Percentiles rank a stretch among this genome's conserved stretches.
Conservation (phyloP, 1,140 invertebrate species). For the Mactra quadrangularis region DNA sequence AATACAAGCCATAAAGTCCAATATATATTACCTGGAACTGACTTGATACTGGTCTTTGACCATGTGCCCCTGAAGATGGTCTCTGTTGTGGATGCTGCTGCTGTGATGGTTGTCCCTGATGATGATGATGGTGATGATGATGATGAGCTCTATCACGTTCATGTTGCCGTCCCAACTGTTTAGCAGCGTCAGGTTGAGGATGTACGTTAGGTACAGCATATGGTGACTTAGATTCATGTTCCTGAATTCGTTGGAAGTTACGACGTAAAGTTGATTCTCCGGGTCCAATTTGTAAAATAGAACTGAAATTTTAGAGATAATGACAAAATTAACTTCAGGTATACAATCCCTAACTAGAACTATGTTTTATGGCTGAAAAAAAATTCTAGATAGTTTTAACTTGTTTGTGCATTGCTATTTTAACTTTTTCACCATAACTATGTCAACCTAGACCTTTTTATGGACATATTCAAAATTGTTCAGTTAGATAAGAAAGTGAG, state of each 20-base stretch:
- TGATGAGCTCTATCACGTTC: conserved; percentile 35
- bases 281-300: conserved; percentile 82
- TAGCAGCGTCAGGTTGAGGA: conserved; percentile 60
- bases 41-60: conserved; percentile 69
- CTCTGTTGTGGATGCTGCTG: conserved; percentile 63
- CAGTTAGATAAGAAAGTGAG: no score
- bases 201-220: conserved; percentile 60
- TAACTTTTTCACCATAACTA: no score
- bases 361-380: no score
- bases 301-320: no score
- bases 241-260: conserved; percentile 97
- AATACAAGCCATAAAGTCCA: no score
- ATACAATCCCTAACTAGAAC: no score
- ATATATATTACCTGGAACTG: conserved; percentile 67
- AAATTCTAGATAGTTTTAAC: no score
- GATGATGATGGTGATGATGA: conserved; percentile 62
- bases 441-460: no score
- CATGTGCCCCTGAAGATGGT: conserved; percentile 70
- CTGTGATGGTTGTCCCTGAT: conserved; percentile 60
- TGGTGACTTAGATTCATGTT: conserved; percentile 78
- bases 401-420: no score
- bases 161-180: conserved; percentile 60
- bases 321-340: background rate
- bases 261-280: conserved; percentile 83
- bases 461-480: no score